Evolutionary conservation across 1,140 invertebrate species (phyloP).

Genomic region (Drosophila bocqueti): DNA sequence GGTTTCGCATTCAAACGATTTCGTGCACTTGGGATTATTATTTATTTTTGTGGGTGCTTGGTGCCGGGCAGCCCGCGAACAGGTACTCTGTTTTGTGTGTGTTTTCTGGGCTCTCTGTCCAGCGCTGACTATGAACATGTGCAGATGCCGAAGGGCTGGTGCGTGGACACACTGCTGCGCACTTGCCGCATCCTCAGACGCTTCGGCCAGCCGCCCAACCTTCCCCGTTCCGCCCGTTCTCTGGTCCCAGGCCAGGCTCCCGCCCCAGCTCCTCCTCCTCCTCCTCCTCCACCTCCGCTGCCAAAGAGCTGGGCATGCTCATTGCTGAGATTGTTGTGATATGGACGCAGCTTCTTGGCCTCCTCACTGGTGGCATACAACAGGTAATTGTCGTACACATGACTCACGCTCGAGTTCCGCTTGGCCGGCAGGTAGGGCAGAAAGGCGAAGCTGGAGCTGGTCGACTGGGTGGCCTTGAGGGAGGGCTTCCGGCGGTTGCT

Average conservation of each 20-base stretch:
- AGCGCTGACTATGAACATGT: constrained; percentile 85
- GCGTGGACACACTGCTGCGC: constrained; percentile 78
- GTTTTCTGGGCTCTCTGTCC: constrained; percentile 32
- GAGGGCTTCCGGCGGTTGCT: constrained; percentile 56
- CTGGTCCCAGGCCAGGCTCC: constrained; percentile 4
- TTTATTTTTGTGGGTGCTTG: constrained; percentile 43
- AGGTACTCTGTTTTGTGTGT: constrained; percentile 25
- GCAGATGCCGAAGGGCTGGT: constrained; percentile 82
- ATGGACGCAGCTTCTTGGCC: constrained; percentile 54
- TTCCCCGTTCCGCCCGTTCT: constrained; percentile 1
- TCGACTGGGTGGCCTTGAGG: constrained; percentile 76
- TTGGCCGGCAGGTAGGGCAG: constrained; percentile 79
- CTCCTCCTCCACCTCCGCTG: constrained; percentile 8
- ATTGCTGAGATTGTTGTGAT: constrained; percentile 74
- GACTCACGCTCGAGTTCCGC: constrained; percentile 79
- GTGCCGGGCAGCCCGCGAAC: constrained; percentile 51
- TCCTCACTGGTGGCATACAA: constrained; percentile 62
- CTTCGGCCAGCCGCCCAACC: constrained; percentile 63
- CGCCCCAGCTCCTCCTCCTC: neutral
- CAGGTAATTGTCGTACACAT: constrained; percentile 82
- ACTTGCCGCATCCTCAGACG: constrained; percentile 69
- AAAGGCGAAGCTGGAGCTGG: constrained; percentile 80
- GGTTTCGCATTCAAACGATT: constrained; percentile 20
- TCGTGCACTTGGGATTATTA: constrained; percentile 45
- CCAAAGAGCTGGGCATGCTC: constrained; percentile 77